These are phyloP conservation scores for Albula glossodonta DNA, from an alignment of 2,113 vertebrate genomes.

Conservation along the genomic window DNA sequence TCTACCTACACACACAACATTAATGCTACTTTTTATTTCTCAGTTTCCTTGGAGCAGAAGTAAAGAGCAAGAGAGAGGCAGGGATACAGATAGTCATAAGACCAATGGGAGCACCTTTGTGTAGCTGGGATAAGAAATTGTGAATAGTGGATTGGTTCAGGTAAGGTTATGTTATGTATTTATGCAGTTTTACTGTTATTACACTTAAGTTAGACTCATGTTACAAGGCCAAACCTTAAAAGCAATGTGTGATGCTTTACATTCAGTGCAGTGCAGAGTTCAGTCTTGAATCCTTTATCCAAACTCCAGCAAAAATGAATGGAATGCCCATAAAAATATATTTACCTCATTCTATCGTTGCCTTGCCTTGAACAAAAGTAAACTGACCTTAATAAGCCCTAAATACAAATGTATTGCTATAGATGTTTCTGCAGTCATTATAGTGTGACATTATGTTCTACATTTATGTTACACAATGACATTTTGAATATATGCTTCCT, in stretches of 20 bases:
- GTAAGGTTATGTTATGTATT: too few relatives aligned
- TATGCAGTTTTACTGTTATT: too few relatives aligned
- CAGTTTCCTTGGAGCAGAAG: conserved; percentile 21
- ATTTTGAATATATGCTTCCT: too few relatives aligned
- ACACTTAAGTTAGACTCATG: too few relatives aligned
- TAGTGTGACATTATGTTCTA: too few relatives aligned
- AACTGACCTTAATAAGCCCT: neutral
- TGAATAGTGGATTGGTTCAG: neutral
- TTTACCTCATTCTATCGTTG: neutral
- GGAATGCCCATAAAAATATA: neutral
- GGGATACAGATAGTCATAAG: neutral
- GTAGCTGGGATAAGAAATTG: neutral
- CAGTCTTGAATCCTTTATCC: neutral
- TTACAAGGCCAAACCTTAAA: too few relatives aligned
- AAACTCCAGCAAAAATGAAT: neutral
- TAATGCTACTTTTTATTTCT: neutral
- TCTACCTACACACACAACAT: neutral
- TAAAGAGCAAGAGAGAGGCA: conserved; percentile 8
- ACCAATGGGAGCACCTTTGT: conserved; percentile 35
- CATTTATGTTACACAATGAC: too few relatives aligned
- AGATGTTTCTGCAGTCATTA: too few relatives aligned
- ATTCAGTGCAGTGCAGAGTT: too few relatives aligned
- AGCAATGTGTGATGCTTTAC: too few relatives aligned
- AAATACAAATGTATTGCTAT: too few relatives aligned
- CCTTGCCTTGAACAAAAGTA: neutral